Base-by-base conservation (phyloP, 2,113 vertebrate genomes). In the Phocoena phocoena region DNA sequence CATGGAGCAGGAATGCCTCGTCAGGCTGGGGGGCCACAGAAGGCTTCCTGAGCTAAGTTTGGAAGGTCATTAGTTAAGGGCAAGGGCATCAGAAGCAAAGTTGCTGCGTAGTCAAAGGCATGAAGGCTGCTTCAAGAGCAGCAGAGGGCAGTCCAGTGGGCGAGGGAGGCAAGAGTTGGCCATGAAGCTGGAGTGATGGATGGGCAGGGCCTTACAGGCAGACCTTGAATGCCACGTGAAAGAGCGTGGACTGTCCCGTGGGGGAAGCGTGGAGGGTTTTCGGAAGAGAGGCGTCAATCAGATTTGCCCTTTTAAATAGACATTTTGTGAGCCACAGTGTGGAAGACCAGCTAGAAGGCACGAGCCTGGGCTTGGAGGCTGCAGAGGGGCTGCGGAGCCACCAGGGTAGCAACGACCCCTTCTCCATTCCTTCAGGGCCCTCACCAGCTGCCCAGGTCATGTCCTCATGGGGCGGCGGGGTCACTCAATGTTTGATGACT, bases 1-100 rank as follows among this genome's bases (percentile, higher is more conserved):
- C 5, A 5, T 14, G 17, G 28, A 7, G 13, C 31, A n/a, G 70
- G 74, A 50, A 53, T 0, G 21, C 21, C 53, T 47, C 2, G 0
- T 5, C 38, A 15, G 47, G 33, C 7, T 4, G 1, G 10, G 55
- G 31, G 38, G 14, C 44, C 44, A 33, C 38, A 31, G 41, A 47
- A 14, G 63, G 33, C 26, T 67, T 31, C n/a, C 82, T 8, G 33
- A 4, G 47, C 5, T 28, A 47, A 25, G 36, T 9, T 10, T 21
- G 63, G 38, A 38, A 67, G 28, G 9, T 36, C 10, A 0, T 38
- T 68, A 36, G 50, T 58, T 28, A 77, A 77, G 36, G 38, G 8
- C 33, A n/a, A 62, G 41, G 36, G 4, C 26, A 3, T 47, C 25
- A 47, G 76, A 50, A 73, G 4, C 26, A 10, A 41, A 53, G 65